Evolutionary conservation across 2,113 vertebrate species (phyloP), one percentile per base, ranked within the genome.

Genomic region (Gymnogyps californianus): DNA sequence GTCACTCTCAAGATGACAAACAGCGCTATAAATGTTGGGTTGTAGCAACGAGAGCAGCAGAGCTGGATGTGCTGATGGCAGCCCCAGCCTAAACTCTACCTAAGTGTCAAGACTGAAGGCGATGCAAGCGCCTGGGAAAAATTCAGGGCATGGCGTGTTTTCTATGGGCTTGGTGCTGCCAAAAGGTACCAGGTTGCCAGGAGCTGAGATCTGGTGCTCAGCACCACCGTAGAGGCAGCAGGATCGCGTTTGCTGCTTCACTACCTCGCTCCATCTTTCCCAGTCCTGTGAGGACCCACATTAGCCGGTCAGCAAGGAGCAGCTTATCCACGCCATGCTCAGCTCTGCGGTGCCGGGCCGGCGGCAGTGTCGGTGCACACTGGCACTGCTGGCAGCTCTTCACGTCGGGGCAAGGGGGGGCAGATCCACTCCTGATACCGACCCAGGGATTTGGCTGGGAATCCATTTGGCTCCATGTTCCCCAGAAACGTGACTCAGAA

Each of bases 11-110:
- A 14, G 66, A 13, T 49, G 51, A 42, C 55, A 78, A 70, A 55
- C 5, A 7, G 13, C 0, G 0, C 51, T 65, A 2, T 67, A 42
- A 46, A 46, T 18, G 67, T 19, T 47, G 57, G 62, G 24, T 34
- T 75, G 47, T 42, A 55, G 34, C 87, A 31, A n/a, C 5, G 10
- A 49, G 46, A 79, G 55, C 11, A 38, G 58, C 79, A 91, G 44
- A 69, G 55, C 13, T 36, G 79, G 58, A 42, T 34, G 62, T 21
- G 32, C 54, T 86, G 42, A 28, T 78, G 77, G 51, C 36, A 93
- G 49, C 46, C 47, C n/a, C 83, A 51, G 34, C 34, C 28, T 47
- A 49, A 95, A 61, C 36, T 54, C 67, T 67, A 46, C 25, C 31
- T 10, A 31, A 76, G 16, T 11, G 26, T 75, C 57, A 86, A 74